Evolutionary conservation across 1,140 invertebrate genomes (phyloP).

Genomic region (Pinna nobilis): DNA sequence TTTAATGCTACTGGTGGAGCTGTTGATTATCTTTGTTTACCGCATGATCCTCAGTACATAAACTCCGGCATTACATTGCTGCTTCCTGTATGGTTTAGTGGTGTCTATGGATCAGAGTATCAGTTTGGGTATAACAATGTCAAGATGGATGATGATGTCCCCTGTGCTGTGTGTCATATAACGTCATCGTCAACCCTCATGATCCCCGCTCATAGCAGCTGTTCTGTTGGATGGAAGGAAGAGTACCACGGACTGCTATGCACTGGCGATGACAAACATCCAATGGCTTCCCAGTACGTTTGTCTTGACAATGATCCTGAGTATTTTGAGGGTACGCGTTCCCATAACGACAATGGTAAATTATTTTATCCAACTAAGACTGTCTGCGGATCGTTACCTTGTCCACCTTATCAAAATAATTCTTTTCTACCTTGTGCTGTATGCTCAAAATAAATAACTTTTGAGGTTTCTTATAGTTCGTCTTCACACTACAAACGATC

Average conservation of each 20-base stretch:
- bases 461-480: no score
- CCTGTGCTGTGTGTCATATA: conserved; percentile 25
- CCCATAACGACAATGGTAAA: conserved; percentile 1
- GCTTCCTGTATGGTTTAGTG: not conserved
- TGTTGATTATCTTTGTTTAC: conserved; percentile 10
- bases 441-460: conserved; percentile 22
- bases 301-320: conserved; percentile 8
- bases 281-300: not conserved
- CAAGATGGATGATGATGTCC: conserved; percentile 19
- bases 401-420: conserved; percentile 20
- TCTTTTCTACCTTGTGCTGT: conserved; percentile 9
- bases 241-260: not conserved
- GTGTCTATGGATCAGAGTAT: conserved; percentile 27
- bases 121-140: not conserved
- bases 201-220: conserved; percentile 1
- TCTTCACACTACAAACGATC: no score
- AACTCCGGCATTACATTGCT: not conserved
- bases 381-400: conserved; percentile 19
- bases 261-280: not conserved
- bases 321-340: not conserved
- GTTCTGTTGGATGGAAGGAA: not conserved
- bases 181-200: not conserved
- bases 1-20: not conserved
- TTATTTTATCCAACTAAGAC: conserved; percentile 26
- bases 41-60: conserved; percentile 16